Conservation (phyloP, 2,888 invertebrate species). For the Drosophila parthenogenetica region DNA sequence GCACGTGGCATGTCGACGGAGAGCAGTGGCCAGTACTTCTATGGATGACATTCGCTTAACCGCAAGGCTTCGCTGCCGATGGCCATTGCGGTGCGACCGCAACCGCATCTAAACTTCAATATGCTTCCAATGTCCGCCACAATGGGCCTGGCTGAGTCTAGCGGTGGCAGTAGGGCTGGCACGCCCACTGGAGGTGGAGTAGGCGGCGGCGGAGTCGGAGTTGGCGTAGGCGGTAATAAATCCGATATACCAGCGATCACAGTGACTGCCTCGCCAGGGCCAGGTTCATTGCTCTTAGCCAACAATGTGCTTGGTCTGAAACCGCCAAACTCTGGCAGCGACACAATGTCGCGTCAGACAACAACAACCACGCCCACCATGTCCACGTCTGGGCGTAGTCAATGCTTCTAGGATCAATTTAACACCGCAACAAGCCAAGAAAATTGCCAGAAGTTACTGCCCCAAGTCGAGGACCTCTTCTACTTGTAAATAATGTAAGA, state of each 20-base stretch:
- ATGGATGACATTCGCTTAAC: conserved; percentile 85
- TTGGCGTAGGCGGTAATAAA: conserved; percentile 43
- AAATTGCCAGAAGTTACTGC: conserved; percentile 7
- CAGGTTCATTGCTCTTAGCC: conserved; percentile 56
- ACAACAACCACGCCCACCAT: conserved; percentile 56
- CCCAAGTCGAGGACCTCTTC: conserved; percentile 68
- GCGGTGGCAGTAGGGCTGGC: conserved; percentile 62
- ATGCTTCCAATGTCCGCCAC: conserved; percentile 81
- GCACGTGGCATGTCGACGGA: conserved; percentile 80
- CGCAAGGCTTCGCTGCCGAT: conserved; percentile 82
- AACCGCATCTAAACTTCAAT: conserved; percentile 77
- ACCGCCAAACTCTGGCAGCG: conserved; percentile 47
- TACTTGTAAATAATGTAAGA: conserved; percentile 78
- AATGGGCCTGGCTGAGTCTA: conserved; percentile 62
- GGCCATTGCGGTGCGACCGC: conserved; percentile 75
- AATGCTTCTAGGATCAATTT: conserved; percentile 83
- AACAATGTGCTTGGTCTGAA: conserved; percentile 64
- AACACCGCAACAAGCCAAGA: conserved; percentile 10
- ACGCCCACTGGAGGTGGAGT: conserved; percentile 62
- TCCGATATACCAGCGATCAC: conserved; percentile 82
- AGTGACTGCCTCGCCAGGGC: conserved; percentile 75
- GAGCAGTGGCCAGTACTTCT: conserved; percentile 81
- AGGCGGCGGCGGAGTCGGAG: conserved; percentile 1
- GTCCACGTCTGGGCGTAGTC: conserved; percentile 80
- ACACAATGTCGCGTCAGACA: conserved; percentile 14